Evolutionary conservation across 2,113 vertebrate genomes (phyloP).

Genomic region (Cynopterus brachyotis): DNA sequence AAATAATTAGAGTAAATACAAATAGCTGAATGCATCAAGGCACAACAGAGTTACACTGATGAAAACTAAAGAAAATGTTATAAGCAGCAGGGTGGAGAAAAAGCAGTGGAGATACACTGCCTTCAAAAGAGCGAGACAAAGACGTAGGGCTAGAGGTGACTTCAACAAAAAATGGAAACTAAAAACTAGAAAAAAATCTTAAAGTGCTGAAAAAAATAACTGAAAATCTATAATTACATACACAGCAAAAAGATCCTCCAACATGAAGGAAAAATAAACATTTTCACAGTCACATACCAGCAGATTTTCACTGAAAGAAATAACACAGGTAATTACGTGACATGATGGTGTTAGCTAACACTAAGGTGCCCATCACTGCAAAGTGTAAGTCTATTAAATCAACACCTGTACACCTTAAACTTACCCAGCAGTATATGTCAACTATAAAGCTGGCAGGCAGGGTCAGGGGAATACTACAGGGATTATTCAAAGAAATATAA

Average conservation of each 20-base stretch:
- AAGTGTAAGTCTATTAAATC: background rate
- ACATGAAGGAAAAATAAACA: background rate
- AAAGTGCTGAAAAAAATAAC: background rate
- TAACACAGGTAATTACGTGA: background rate
- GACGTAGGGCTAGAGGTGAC: background rate
- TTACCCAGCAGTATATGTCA: background rate
- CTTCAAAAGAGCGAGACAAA: background rate
- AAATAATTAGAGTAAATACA: background rate
- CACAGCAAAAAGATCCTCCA: background rate
- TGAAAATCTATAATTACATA: background rate
- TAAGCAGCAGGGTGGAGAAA: no score
- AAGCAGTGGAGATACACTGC: background rate
- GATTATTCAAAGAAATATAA: background rate
- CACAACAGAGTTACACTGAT: background rate
- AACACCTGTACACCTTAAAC: background rate
- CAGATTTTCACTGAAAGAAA: background rate
- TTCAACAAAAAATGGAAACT: background rate
- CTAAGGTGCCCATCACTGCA: background rate
- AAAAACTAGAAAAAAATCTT: background rate
- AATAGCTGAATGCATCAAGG: background rate
- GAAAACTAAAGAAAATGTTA: background rate
- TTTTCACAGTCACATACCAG: background rate
- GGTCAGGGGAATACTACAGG: background rate
- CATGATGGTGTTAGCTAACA: background rate
- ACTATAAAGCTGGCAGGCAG: no score